Evolutionary conservation across 2,113 vertebrate genomes (phyloP).

Genomic region (Salvelinus fontinalis): DNA sequence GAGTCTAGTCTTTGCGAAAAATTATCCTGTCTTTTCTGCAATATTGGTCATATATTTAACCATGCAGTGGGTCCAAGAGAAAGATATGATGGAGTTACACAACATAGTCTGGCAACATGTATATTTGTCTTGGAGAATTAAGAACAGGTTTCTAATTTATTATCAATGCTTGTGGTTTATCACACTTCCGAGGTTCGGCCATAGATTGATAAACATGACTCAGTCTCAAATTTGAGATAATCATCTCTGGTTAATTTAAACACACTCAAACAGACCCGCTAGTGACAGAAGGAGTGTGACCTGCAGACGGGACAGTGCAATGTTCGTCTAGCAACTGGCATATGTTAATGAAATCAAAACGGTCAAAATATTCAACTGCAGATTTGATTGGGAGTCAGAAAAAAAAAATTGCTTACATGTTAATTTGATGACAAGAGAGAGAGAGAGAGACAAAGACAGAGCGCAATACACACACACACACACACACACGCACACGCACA

Average conservation of each 20-base stretch:
- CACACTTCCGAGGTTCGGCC: too few species aligned
- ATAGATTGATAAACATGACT: too few species aligned
- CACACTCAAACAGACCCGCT: too few species aligned
- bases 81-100: too few species aligned
- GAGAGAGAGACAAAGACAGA: not conserved
- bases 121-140: too few species aligned
- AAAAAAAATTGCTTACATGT: not conserved
- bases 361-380: too few species aligned
- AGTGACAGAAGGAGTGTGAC: not conserved
- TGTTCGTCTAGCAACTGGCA: conserved; percentile 36
- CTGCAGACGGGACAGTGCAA: conserved; percentile 16
- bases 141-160: too few species aligned
- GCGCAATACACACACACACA: not conserved
- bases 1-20: conserved; percentile 13
- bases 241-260: too few species aligned
- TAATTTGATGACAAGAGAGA: not conserved
- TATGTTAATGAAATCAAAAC: conserved; percentile 32
- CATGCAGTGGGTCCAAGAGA: conserved; percentile 7
- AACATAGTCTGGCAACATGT: too few species aligned
- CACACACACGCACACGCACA: not conserved
- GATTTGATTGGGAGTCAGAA: not conserved
- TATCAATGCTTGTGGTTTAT: too few species aligned
- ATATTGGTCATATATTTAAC: conserved; percentile 60
- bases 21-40: conserved; percentile 47
- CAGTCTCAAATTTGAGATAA: too few species aligned